Base-by-base conservation (phyloP, 1,140 invertebrate species). In the Drosophila hydei region DNA sequence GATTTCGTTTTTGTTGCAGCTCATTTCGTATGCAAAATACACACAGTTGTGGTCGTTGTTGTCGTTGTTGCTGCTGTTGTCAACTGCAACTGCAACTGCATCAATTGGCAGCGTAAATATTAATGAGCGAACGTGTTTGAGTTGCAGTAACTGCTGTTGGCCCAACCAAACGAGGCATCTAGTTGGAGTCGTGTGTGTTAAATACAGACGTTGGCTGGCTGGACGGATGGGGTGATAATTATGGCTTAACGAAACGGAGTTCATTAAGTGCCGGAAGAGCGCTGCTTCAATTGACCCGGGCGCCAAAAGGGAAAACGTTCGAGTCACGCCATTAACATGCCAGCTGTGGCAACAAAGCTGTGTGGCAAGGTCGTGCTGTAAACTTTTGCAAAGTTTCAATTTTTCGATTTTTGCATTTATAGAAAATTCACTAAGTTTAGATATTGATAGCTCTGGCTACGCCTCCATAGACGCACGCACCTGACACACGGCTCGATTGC, bases 41-140 rank as follows among this genome's bases (percentile, higher is more conserved):
- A 51, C 27, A 48, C 40, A 54, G 30, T 64, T 60, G 33, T 30
- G 58, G 25, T 47, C 43, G 58, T 42, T 43, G 76, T 18, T 72
- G 38, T 58, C n/a, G 21, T 11, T 47, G 18, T 43, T 80, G 52
- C 12, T 63, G 70, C 25, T 74, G 70, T 73, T 70, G 70, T 72
- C 73, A 64, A 65, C 72, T 72, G 43, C 23, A 45, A 42, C 63
- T 56, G 68, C 67, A 77, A 19, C 70, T 61, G 79, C 75, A 84
- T 79, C 75, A 79, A 84, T 83, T 84, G 79, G 50, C 77, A 72
- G 63, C 58, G 61, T 74, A 85, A 85, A 85, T 85, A 85, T 77
- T 80, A 80, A 77, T 69, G 77, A 85, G 75, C 58, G 59, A 63
- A 87, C 77, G 83, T 85, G 81, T 63, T 75, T 47, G 59, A 68